Evolutionary conservation across 1,140 invertebrate species (phyloP), one percentile per base, ranked within the genome.

Genomic region (Epicauta chinensis): DNA sequence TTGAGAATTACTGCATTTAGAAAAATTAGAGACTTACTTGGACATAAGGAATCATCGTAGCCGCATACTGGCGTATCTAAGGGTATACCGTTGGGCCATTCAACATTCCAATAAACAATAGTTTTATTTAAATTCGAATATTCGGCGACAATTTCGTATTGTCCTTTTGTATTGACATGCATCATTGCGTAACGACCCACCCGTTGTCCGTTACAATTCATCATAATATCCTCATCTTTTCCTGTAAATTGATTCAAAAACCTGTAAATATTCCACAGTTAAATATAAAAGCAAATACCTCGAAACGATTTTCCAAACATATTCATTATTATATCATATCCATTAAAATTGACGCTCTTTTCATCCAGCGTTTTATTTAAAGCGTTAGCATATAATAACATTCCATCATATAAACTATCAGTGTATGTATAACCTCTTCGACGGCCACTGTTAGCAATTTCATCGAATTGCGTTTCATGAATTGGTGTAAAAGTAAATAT

Each of bases 251-350:
- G 16, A 44, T 30, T 10, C 14, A 1, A 12, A 11, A 43, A 32
- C 9, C 13, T 23, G 3, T 43, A 31, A 43, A n/a, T n/a, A n/a
- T n/a, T n/a, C n/a, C n/a, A n/a, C n/a, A n/a, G n/a, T n/a, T n/a
- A n/a, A n/a, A n/a, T n/a, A n/a, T n/a, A n/a, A n/a, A n/a, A n/a
- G n/a, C n/a, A n/a, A n/a, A n/a, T 64, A 86, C 91, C 90, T 75
- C 81, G 77, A 73, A 93, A 93, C 11, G 86, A 91, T 51, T 86
- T 80, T 55, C 91, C 91, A 90, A 92, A 94, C 90, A 97, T 94
- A 51, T 82, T 79, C 2, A 79, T 73, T 0, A 91, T 86, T 55
- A 97, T 82, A 37, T 83, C 73, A 6, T 75, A 75, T 9, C 80
- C 80, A 57, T 77, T 77, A 31, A 81, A 56, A 10, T 13, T 14